Evolutionary conservation across 2,113 vertebrate genomes (phyloP).

Genomic region (Vulpes lagopus): DNA sequence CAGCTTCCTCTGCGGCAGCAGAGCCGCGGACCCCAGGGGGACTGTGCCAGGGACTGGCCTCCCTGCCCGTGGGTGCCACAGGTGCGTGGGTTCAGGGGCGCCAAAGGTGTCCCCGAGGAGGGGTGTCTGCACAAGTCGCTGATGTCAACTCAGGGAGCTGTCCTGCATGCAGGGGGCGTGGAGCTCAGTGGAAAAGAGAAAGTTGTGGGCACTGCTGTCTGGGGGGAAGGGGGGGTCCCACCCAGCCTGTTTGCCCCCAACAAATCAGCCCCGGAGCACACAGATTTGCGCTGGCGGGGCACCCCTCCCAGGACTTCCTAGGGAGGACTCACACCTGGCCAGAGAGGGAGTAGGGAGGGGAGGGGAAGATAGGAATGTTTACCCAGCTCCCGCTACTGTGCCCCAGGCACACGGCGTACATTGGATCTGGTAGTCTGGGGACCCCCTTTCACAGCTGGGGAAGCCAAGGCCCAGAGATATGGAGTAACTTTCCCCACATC

Average conservation of each 20-base stretch:
- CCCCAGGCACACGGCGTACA: accelerated
- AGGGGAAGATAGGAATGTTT: accelerated
- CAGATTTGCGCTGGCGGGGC: accelerated
- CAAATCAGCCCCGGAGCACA: not conserved
- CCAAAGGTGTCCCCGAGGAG: too few species aligned
- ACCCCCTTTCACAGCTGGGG: not conserved
- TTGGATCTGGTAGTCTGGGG: not conserved
- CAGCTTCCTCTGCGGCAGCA: accelerated
- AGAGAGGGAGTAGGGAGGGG: not conserved
- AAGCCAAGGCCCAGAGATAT: not conserved
- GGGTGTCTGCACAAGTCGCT: not conserved
- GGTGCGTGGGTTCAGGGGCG: not conserved
- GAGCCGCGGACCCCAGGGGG: accelerated
- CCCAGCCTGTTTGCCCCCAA: not conserved
- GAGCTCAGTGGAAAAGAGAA: not conserved
- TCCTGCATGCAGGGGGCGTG: not conserved
- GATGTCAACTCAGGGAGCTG: not conserved
- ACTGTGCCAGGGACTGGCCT: not conserved
- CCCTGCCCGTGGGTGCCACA: not conserved
- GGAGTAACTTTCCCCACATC: not conserved
- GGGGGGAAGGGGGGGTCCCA: accelerated
- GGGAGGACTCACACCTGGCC: accelerated
- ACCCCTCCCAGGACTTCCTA: not conserved
- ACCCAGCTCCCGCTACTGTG: accelerated
- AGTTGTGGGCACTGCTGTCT: accelerated